A percentile compares a stretch with the other conserved stretches of the same genome.
These are phyloP conservation scores for Drosophila niveifrons DNA, from an alignment of 2,888 invertebrate genomes.

Conservation along the genomic window DNA sequence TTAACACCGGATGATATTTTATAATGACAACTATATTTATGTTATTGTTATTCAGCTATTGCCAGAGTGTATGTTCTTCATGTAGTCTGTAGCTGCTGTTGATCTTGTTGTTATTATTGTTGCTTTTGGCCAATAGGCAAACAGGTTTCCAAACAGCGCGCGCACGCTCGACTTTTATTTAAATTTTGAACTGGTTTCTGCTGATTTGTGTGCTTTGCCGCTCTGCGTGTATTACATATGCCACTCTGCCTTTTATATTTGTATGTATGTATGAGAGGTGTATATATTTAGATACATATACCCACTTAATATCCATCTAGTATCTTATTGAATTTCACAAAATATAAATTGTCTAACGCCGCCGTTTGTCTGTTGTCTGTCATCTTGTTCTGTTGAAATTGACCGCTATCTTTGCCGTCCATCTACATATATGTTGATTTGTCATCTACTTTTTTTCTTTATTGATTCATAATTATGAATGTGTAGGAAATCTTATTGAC, in stretches of 20 bases:
- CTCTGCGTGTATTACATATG: slow-evolving; percentile 55
- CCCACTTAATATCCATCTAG: slow-evolving; percentile 26
- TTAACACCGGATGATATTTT: slow-evolving; percentile 79
- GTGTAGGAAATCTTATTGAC: slow-evolving; percentile 32
- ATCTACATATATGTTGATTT: not conserved
- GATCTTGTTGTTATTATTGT: slow-evolving; percentile 44
- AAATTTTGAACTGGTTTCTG: slow-evolving; percentile 79
- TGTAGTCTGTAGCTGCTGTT: slow-evolving; percentile 29
- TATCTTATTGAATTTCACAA: slow-evolving; percentile 53
- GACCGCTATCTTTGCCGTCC: slow-evolving; percentile 30
- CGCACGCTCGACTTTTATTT: slow-evolving; percentile 77
- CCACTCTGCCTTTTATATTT: not conserved
- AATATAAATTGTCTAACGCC: slow-evolving; percentile 40
- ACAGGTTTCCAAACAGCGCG: slow-evolving; percentile 71
- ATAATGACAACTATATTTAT: slow-evolving; percentile 77
- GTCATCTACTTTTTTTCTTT: slow-evolving; percentile 2
- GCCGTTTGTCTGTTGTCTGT: slow-evolving; percentile 13
- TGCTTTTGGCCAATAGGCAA: slow-evolving; percentile 61
- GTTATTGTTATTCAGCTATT: slow-evolving; percentile 43
- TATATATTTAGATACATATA: slow-evolving; percentile 10
- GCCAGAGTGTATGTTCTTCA: slow-evolving; percentile 45
- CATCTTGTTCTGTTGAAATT: slow-evolving; percentile 43
- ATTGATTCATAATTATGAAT: slow-evolving; percentile 3
- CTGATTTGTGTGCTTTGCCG: slow-evolving; percentile 71
- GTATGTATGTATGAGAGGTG: slow-evolving; percentile 25